Percentiles rank a stretch among this genome's conserved stretches.
Conservation (phyloP, 2,797 vertebrate genomes). For the Pampus argenteus region DNA sequence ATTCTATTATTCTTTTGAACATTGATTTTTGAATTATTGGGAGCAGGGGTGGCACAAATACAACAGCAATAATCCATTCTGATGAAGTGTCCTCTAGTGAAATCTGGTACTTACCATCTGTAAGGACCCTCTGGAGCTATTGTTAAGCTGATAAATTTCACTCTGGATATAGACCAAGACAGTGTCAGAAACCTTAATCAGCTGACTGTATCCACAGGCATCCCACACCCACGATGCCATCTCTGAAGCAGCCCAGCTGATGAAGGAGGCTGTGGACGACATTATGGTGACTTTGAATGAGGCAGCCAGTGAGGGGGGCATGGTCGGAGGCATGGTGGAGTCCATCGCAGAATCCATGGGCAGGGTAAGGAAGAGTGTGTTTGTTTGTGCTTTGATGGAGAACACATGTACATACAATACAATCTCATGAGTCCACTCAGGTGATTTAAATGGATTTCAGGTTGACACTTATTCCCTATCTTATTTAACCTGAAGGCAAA, state of each 20-base stretch:
- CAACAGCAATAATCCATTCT: slow-evolving; percentile 7
- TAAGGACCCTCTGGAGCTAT: slow-evolving; percentile 22
- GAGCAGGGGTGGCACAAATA: neutral
- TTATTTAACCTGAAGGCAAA: slow-evolving; percentile 36
- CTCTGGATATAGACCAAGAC: slow-evolving; percentile 21
- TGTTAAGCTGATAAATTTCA: slow-evolving; percentile 43
- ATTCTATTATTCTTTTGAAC: slow-evolving; percentile 1
- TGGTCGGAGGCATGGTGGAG: slow-evolving; percentile 98
- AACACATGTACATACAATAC: neutral
- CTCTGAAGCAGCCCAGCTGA: slow-evolving; percentile 94
- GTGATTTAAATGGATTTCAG: slow-evolving; percentile 41
- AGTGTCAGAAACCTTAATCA: slow-evolving; percentile 50
- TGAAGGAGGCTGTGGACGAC: slow-evolving; percentile 98
- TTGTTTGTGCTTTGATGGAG: neutral
- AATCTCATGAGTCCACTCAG: slow-evolving; percentile 8
- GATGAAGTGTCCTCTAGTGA: slow-evolving; percentile 17
- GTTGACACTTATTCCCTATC: slow-evolving; percentile 25
- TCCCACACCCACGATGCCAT: slow-evolving; percentile 96
- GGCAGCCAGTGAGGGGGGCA: slow-evolving; percentile 95
- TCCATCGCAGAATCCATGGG: slow-evolving; percentile 95
- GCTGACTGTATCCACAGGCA: slow-evolving; percentile 81
- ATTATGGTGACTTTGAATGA: slow-evolving; percentile 98
- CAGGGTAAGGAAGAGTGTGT: slow-evolving; percentile 84
- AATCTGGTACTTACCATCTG: slow-evolving; percentile 19
- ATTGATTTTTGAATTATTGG: slow-evolving; percentile 6